Evolutionary conservation across 2,888 invertebrate species (phyloP).

Genomic region (Syrphus vitripennis): DNA sequence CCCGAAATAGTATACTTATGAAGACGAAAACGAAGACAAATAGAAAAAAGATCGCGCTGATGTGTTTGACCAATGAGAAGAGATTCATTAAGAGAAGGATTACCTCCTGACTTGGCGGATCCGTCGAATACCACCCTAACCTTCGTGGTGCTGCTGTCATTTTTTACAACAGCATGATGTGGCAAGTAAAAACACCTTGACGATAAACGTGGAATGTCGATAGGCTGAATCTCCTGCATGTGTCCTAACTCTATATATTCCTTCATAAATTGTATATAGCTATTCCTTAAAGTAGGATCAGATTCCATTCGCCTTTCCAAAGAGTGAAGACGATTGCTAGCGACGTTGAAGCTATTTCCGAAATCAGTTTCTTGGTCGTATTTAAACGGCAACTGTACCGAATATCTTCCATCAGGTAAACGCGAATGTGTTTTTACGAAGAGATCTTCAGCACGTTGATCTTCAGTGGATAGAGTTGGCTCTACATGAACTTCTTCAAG

Average conservation of each 20-base stretch:
- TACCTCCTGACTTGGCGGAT: background rate
- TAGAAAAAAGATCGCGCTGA: conserved; percentile 24
- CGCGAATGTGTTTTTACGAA: background rate
- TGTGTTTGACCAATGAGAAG: conserved; percentile 31
- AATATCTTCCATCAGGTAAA: conserved; percentile 10
- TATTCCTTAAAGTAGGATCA: background rate
- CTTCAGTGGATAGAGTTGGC: background rate
- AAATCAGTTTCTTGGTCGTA: background rate
- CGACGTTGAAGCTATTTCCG: background rate
- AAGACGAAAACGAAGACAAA: conserved; percentile 30
- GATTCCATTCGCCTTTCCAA: background rate
- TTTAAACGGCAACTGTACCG: conserved; percentile 8
- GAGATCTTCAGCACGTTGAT: conserved; percentile 14
- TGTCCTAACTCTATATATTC: conserved; percentile 34
- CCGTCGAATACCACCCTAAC: background rate
- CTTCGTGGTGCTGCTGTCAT: conserved; percentile 32
- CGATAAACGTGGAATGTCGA: conserved; percentile 7
- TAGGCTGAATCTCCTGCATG: conserved; percentile 32
- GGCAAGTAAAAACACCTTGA: conserved; percentile 39
- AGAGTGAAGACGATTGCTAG: background rate
- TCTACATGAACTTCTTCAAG: conserved; percentile 5
- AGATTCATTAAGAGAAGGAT: conserved; percentile 22
- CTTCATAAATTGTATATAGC: conserved; percentile 5
- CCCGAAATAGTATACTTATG: conserved; percentile 40
- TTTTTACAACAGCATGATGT: conserved; percentile 51